phyloP scores from a whole-genome alignment of 2,888 invertebrate genomes.

The Meta bourneti region DNA sequence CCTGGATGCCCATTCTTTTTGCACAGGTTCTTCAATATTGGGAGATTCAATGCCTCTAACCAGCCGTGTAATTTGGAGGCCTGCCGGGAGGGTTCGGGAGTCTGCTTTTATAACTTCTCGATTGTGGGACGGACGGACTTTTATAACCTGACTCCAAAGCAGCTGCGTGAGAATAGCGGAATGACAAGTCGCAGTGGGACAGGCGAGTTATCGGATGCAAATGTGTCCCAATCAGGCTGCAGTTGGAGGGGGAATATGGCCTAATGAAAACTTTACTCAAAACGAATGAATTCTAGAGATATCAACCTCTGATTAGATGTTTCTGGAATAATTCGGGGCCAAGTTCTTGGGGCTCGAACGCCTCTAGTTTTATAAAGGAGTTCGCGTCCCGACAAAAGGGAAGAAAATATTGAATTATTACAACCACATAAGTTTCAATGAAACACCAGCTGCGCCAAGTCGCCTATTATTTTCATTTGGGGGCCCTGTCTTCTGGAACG shows the following conservation, averaged over 20 bases:
- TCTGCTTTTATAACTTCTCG: conserved; percentile 19
- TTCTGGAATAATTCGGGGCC: too few relatives aligned
- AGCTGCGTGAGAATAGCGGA: conserved; percentile 19
- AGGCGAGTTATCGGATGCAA: neutral
- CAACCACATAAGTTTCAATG: too few relatives aligned
- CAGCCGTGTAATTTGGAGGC: conserved; percentile 60
- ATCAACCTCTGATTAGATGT: too few relatives aligned
- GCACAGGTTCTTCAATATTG: conserved; percentile 39
- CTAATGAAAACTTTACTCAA: neutral
- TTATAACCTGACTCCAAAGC: conserved; percentile 44
- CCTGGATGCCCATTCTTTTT: conserved; percentile 44
- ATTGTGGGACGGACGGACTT: conserved; percentile 13
- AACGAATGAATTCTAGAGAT: too few relatives aligned
- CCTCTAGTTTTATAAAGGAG: too few relatives aligned
- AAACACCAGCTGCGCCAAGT: too few relatives aligned
- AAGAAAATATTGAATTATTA: too few relatives aligned
- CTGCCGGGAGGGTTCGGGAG: neutral
- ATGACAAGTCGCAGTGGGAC: neutral
- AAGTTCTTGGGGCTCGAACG: too few relatives aligned
- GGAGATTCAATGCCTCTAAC: conserved; percentile 52
- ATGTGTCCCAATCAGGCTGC: too few relatives aligned
- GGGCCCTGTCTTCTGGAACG: too few relatives aligned
- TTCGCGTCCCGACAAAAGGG: too few relatives aligned
- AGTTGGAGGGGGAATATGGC: neutral
- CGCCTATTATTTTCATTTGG: too few relatives aligned